Base-by-base conservation (phyloP, 2,797 vertebrate species). In the Acipenser oxyrinchus region DNA sequence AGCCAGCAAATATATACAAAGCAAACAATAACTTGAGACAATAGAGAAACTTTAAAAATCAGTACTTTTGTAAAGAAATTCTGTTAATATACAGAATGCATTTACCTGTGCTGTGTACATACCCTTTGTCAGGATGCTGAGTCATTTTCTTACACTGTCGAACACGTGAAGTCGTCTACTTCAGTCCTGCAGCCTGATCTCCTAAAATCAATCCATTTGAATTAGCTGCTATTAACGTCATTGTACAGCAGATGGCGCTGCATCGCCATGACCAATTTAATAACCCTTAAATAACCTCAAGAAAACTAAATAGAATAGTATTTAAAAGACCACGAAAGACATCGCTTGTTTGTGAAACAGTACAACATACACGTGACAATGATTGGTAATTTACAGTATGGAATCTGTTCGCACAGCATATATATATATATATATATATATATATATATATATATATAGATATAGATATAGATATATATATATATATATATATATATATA, bases 1-100 rank as follows among this genome's bases (percentile, higher is more conserved):
- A 86, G 86, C 87, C 87, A 90, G 90, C 87, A 93, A 87, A 87
- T 88, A 87, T 75, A 90, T 86, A 91, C 88, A 93, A 89, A 90
- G 82, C 84, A 91, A 87, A 90, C 85, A 90, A 60, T 89, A 84
- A 85, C 85, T 82, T 86, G 81, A 72, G 67, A 77, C 77, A 86
- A 68, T 71, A 72, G 77, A 80, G 69, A 68, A 73, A 80, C 84
- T 73, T 51, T 53, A 70, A 62, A 70, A 65, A 64, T 67, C 50
- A 68, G 49, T 67, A 80, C 62, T 72, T 78, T 85, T 83, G 78
- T 84, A 86, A 76, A 78, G 50, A 69, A 66, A 66, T 79, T 23
- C 18, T 62, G 48, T 62, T 50, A 68, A 81, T 79, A 78, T 78
- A 82, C 72, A 77, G 57, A 71, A 77, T 63, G 74, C 77, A 76